phyloP scores from a whole-genome alignment of 2,113 vertebrate genomes.

The Dendrocopos noguchii region DNA sequence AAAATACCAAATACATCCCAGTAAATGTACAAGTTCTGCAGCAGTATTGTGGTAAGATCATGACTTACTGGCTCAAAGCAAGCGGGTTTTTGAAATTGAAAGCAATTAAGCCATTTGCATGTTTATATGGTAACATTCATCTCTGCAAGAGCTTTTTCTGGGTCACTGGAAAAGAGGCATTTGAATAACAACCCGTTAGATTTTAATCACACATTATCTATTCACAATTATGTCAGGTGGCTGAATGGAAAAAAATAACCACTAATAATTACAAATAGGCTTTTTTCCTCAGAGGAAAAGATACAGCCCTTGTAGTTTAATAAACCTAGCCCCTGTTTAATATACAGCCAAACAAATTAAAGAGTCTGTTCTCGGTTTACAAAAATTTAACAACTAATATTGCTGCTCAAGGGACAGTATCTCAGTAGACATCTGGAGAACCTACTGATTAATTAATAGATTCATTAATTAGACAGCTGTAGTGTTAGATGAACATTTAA shows the following conservation, averaged over 20 bases:
- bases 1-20: neutral
- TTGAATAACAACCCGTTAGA: slow-evolving; percentile 56
- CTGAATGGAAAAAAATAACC: slow-evolving; percentile 45
- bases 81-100: slow-evolving; percentile 20
- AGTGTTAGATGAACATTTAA: slow-evolving; percentile 72
- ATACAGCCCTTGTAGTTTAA: slow-evolving; percentile 9
- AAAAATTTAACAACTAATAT: slow-evolving; percentile 24
- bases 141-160: slow-evolving; percentile 35
- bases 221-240: slow-evolving; percentile 18
- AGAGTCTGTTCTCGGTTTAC: slow-evolving; percentile 45
- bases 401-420: slow-evolving; percentile 64
- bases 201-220: slow-evolving; percentile 58
- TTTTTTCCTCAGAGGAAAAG: slow-evolving; percentile 55
- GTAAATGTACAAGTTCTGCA: neutral
- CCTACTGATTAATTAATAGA: slow-evolving; percentile 77
- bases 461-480: slow-evolving; percentile 74
- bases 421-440: slow-evolving; percentile 74
- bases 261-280: slow-evolving; percentile 54
- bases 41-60: neutral
- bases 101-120: neutral
- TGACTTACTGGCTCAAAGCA: slow-evolving; percentile 41
- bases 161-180: neutral
- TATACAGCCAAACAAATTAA: slow-evolving; percentile 25
- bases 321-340: slow-evolving; percentile 32
- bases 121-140: slow-evolving; percentile 11